Base-by-base conservation (phyloP, 2,113 vertebrate genomes). In the Silurus meridionalis region DNA sequence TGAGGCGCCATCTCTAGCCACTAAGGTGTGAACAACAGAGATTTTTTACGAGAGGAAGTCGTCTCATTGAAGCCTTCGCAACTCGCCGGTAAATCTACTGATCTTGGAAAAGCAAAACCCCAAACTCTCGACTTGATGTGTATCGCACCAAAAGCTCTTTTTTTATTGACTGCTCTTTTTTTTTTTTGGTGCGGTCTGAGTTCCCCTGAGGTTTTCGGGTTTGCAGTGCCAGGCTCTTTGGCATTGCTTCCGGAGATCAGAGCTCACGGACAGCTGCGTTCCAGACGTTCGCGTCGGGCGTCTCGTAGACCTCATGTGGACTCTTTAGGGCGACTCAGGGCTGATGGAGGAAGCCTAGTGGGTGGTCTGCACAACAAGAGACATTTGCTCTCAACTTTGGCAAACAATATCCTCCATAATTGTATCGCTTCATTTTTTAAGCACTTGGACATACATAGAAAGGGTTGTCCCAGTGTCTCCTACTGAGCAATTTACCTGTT, bases 1-100 rank as follows among this genome's bases (percentile, higher is more conserved):
- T 0, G 95, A 97, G 90, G 90, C 93, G 3, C 95, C 95, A 53
- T 95, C 95, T 48, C 90, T 94, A 87, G 95, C 93, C 86, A 96
- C 96, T 3, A 96, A 96, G 89, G 94, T 97, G 91, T 96, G 94
- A 94, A 87, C n/a, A 25, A 63, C 3, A 0, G 14, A 57, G 14
- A 11, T 80, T 5, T 82, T 75, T 81, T 85, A 55, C 75, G 66
- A 60, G 72, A 58, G 53, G 75, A 69, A 55, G 55, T 78, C 67
- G 14, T 28, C 66, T 74, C 46, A 25, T 82, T 78, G 15, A 5
- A 82, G 67, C 84, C 77, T 87, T 86, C 75, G 57, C 82, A 67
- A 75, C 80, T 64, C 17, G 69, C 77, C 21, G 66, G 82, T 89
- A 79, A 85, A 64, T 53, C 83, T 75, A 71, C 77, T 87, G 83